phyloP scores from a whole-genome alignment of 2,113 vertebrate genomes.

The Paradisaea rubra region DNA sequence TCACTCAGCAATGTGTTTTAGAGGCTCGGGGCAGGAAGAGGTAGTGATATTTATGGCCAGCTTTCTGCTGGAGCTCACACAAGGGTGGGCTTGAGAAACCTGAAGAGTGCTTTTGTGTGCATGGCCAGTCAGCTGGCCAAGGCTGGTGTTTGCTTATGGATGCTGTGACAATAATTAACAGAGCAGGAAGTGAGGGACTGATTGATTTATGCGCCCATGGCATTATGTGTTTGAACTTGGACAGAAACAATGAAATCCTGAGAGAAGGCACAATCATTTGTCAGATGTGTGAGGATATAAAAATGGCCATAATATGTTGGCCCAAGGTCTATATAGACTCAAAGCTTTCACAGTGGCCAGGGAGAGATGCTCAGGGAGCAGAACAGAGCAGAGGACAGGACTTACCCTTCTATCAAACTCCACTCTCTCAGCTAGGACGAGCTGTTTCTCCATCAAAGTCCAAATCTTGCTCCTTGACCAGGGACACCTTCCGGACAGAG shows the following conservation, averaged over 20 bases:
- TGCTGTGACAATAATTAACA: conserved; percentile 43
- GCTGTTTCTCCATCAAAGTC: neutral
- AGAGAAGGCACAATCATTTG: neutral
- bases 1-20: neutral
- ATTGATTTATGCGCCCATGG: neutral
- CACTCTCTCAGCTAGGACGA: neutral
- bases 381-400: neutral
- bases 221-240: neutral
- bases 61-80: conserved; percentile 14
- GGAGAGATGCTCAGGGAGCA: neutral
- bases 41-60: neutral
- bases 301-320: neutral
- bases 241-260: neutral
- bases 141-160: conserved; percentile 34
- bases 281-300: neutral
- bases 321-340: neutral
- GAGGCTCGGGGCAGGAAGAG: conserved; percentile 13
- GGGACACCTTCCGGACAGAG: neutral
- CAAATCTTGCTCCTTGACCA: neutral
- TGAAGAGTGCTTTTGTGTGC: conserved; percentile 42
- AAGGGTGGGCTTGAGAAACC: conserved; percentile 46
- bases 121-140: neutral
- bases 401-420: neutral
- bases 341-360: neutral
- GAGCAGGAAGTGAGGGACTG: conserved; percentile 20